Evolutionary conservation across 2,113 vertebrate genomes (phyloP).

Genomic region (Sceloporus undulatus): DNA sequence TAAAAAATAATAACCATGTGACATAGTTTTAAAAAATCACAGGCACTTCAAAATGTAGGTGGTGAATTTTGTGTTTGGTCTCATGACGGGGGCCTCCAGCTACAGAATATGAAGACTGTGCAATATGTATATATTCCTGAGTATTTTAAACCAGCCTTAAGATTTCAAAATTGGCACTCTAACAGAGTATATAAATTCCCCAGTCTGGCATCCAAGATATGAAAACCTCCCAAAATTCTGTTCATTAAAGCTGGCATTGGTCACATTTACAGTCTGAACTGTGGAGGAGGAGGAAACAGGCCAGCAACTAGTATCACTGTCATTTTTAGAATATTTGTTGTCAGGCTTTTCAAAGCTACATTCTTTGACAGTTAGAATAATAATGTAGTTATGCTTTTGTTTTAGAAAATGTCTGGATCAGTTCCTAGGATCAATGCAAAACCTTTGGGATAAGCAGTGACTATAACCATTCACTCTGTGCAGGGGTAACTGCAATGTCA

Average conservation of each 20-base stretch:
- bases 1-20: not conserved
- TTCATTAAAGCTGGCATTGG: not conserved
- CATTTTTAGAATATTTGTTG: not conserved
- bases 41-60: not conserved
- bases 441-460: not conserved
- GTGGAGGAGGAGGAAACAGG: slow-evolving; percentile 39
- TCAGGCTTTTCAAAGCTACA: not conserved
- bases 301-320: not conserved
- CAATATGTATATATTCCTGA: too few relatives aligned
- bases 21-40: not conserved
- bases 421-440: slow-evolving; percentile 9
- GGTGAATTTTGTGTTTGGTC: not conserved
- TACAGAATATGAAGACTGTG: not conserved
- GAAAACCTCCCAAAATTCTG: not conserved
- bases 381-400: not conserved
- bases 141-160: not conserved
- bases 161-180: not conserved
- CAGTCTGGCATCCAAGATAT: not conserved
- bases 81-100: not conserved
- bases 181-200: not conserved
- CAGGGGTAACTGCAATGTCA: too few relatives aligned
- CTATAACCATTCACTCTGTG: not conserved
- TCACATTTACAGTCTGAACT: not conserved
- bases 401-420: not conserved
- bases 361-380: rapidly evolving